phyloP scores from a whole-genome alignment of 1,140 invertebrate genomes.

The Pygmarrhopalites habei region DNA sequence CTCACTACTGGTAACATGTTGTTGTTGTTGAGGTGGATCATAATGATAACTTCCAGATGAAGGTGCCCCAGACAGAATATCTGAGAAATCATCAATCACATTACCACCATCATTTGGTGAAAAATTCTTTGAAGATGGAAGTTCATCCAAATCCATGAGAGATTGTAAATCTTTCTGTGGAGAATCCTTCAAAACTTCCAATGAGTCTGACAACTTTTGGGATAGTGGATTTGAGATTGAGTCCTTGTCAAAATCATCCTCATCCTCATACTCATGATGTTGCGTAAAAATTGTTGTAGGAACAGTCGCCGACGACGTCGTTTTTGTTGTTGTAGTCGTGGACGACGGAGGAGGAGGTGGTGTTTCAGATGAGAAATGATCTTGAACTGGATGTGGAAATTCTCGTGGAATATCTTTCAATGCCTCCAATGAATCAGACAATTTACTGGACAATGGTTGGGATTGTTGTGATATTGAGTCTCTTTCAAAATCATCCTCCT shows the following conservation, averaged over 20 bases:
- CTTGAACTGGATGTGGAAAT: constrained; percentile 27
- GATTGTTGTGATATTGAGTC: constrained; percentile 9
- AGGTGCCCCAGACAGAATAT: neutral
- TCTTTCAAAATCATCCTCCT: constrained; percentile 8
- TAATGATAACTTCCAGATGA: too few species aligned
- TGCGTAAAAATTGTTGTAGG: too few species aligned
- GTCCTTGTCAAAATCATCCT: constrained; percentile 34
- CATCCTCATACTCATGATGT: constrained; percentile 8
- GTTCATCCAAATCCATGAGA: constrained; percentile 27
- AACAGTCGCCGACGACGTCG: neutral
- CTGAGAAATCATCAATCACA: constrained; percentile 21
- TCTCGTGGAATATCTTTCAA: constrained; percentile 19
- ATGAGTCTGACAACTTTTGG: constrained; percentile 29
- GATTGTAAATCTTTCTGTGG: constrained; percentile 31
- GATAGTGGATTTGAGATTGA: constrained; percentile 28
- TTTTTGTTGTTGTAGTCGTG: neutral
- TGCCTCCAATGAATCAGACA: constrained; percentile 21
- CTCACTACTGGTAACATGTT: too few species aligned
- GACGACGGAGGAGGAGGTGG: too few species aligned
- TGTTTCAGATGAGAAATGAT: constrained; percentile 15
- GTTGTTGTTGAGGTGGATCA: too few species aligned
- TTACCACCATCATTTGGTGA: constrained; percentile 19
- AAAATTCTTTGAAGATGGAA: constrained; percentile 31
- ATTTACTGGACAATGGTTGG: constrained; percentile 27
- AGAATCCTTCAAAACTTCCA: constrained; percentile 35